phyloP scores from a whole-genome alignment of 2,888 invertebrate genomes.

The Noctuana brunneofusca region DNA sequence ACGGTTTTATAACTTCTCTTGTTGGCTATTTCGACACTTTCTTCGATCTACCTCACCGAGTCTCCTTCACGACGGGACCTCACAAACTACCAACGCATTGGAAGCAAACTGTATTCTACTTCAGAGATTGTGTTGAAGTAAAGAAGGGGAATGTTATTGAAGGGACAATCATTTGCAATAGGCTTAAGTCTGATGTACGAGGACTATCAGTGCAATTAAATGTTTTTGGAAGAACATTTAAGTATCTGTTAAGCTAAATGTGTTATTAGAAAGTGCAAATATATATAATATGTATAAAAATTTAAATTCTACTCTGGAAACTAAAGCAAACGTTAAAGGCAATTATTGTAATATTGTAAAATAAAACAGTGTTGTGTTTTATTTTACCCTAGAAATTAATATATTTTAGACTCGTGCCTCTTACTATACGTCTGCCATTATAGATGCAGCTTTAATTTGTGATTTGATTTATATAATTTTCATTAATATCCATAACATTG shows the following conservation, averaged over 20 bases:
- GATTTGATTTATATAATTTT: background rate
- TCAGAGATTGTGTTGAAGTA: slow-evolving; percentile 88
- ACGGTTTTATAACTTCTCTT: slow-evolving; percentile 89
- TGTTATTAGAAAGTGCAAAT: background rate
- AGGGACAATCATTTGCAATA: slow-evolving; percentile 88
- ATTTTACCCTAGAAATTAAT: no score
- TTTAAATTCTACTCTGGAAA: no score
- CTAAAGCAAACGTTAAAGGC: no score
- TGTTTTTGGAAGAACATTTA: slow-evolving; percentile 83
- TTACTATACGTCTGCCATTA: no score
- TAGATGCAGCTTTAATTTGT: no score
- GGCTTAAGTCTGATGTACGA: slow-evolving; percentile 88
- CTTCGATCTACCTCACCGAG: slow-evolving; percentile 87
- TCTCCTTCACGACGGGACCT: slow-evolving; percentile 92
- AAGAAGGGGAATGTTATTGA: slow-evolving; percentile 84
- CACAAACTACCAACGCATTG: slow-evolving; percentile 91
- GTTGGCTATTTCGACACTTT: slow-evolving; percentile 96
- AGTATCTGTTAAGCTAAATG: slow-evolving; percentile 85
- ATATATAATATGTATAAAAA: no score
- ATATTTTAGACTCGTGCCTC: no score
- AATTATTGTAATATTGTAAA: background rate
- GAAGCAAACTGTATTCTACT: slow-evolving; percentile 96
- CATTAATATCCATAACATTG: background rate
- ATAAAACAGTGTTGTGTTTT: no score
- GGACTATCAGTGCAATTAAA: slow-evolving; percentile 88